Conservation (phyloP, 2,888 invertebrate species). For the Lacanobia oleracea region DNA sequence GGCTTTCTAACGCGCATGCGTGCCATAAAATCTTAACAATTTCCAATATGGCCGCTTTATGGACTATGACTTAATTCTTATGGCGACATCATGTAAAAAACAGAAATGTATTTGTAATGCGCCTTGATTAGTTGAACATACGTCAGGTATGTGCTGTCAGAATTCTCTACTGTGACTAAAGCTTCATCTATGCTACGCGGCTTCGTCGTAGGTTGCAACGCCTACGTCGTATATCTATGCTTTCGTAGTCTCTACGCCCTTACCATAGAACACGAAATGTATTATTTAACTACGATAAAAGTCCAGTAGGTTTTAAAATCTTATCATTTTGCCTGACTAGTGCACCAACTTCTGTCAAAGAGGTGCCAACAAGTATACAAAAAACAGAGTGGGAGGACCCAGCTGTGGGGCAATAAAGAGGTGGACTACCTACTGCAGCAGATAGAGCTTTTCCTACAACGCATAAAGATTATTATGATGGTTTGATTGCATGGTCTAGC, state of each 20-base stretch:
- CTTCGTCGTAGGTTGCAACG: background rate
- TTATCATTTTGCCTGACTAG: background rate
- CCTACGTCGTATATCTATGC: background rate
- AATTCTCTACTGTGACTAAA: background rate
- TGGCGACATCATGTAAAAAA: slow-evolving; percentile 48
- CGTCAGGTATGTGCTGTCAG: background rate
- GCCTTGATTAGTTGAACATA: background rate
- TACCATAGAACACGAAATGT: background rate
- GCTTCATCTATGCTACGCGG: background rate
- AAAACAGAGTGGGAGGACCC: background rate
- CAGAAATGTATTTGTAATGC: background rate
- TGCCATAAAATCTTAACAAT: slow-evolving; percentile 61
- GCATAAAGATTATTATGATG: background rate
- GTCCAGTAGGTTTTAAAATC: background rate
- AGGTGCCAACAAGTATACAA: no score
- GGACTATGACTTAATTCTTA: slow-evolving; percentile 56
- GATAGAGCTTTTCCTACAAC: background rate
- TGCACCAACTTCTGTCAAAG: no score
- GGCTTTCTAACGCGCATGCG: slow-evolving; percentile 78
- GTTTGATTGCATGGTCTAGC: background rate
- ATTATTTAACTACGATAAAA: background rate
- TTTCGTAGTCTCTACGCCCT: slow-evolving; percentile 36
- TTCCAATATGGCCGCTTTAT: slow-evolving; percentile 78
- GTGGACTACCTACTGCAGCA: no score
- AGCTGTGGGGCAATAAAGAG: no score